Evolutionary conservation across 1,140 invertebrate genomes (phyloP).

Genomic region (Ceratina australensis): DNA sequence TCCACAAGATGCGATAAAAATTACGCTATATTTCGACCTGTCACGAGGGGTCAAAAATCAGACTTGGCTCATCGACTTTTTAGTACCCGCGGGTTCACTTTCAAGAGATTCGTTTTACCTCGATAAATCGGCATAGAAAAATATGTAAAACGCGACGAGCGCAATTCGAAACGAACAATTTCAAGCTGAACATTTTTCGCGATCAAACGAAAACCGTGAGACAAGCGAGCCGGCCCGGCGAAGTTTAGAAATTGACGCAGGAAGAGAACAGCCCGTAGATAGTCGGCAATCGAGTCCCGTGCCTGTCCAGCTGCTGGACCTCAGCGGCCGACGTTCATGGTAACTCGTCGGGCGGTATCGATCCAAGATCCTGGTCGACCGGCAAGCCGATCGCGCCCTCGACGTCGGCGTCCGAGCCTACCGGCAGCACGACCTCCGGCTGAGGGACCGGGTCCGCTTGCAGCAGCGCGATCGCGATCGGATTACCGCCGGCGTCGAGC

Average conservation of each 20-base stretch:
- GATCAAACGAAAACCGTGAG: constrained; percentile 12
- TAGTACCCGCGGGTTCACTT: neutral
- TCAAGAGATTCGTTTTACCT: neutral
- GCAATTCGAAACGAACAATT: constrained; percentile 18
- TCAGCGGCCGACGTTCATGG: constrained; percentile 38
- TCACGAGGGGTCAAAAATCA: constrained; percentile 15
- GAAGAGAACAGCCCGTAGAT: constrained; percentile 38
- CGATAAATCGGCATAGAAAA: constrained; percentile 6
- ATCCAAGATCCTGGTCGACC: constrained; percentile 58
- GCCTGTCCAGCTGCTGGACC: neutral
- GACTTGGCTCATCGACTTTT: neutral
- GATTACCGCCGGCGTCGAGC: constrained; percentile 82
- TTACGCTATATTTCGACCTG: neutral
- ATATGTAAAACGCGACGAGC: constrained; percentile 11
- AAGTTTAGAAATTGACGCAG: constrained; percentile 42
- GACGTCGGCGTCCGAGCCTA: constrained; percentile 69
- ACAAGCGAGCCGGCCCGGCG: constrained; percentile 20
- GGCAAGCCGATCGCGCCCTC: constrained; percentile 68
- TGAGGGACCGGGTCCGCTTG: constrained; percentile 61
- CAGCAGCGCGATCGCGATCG: constrained; percentile 70
- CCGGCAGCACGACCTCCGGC: constrained; percentile 60
- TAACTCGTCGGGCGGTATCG: constrained; percentile 59
- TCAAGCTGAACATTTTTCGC: neutral
- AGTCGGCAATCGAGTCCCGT: constrained; percentile 11
- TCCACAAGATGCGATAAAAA: constrained; percentile 31